These are phyloP conservation scores for Paradisaea rubra DNA, from an alignment of 2,113 vertebrate genomes.

Conservation along the genomic window DNA sequence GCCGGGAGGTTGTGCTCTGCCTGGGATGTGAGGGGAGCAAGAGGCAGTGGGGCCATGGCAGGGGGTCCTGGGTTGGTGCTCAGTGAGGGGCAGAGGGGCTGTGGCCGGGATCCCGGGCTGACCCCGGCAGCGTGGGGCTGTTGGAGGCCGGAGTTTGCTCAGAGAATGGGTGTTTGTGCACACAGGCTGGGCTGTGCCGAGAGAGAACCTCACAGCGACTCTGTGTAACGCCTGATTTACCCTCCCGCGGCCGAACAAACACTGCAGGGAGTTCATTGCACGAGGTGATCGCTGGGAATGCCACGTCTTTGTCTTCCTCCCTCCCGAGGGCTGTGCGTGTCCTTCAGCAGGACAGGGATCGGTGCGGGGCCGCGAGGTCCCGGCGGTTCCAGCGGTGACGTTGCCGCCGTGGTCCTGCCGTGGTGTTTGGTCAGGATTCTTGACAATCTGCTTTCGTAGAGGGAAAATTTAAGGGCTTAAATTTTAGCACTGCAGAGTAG, in stretches of 20 bases:
- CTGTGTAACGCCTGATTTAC: not conserved
- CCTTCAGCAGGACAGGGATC: not conserved
- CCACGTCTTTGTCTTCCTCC: constrained; percentile 38
- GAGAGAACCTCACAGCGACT: not conserved
- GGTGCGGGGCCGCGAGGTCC: fast-evolving
- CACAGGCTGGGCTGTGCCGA: not conserved
- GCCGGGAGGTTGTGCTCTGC: not conserved
- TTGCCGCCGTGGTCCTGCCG: not conserved
- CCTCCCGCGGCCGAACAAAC: not conserved
- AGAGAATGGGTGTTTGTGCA: not conserved
- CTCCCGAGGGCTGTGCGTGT: not conserved
- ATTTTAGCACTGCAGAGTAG: constrained; percentile 2
- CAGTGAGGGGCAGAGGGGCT: not conserved
- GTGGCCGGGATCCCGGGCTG: not conserved
- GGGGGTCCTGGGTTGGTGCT: not conserved
- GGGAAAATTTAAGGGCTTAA: constrained; percentile 47
- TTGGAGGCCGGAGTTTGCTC: not conserved
- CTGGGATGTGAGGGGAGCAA: not conserved
- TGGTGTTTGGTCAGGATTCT: not conserved
- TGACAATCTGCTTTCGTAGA: constrained; percentile 1
- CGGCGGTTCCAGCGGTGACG: fast-evolving
- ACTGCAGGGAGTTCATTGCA: not conserved
- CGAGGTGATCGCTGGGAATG: not conserved
- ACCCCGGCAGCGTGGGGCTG: not conserved
- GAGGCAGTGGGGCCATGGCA: not conserved